Base-by-base conservation (phyloP, 1,140 invertebrate species). In the Bombus sylvicola region DNA sequence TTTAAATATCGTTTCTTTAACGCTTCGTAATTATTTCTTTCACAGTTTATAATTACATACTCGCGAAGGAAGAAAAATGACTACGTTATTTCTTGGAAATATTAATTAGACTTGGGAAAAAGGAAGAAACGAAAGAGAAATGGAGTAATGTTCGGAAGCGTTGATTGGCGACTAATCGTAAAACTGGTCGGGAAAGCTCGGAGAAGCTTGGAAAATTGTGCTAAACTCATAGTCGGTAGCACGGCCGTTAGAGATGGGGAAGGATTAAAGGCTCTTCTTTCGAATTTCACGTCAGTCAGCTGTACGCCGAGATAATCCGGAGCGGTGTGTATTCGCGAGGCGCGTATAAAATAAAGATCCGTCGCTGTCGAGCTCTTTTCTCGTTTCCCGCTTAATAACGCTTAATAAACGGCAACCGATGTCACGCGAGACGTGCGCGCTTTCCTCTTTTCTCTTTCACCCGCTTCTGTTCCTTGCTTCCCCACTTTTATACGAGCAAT, bases 221-320 rank as follows among this genome's bases (percentile, higher is more conserved):
- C 43, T 59, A 81, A 87, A 85, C 80, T 89, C 80, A 81, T 76
- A 89, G 80, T 83, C 37, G 71, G 88, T 83, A 75, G 84, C 39
- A 74, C 43, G 82, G 81, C 59, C 66, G 78, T 81, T 72, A 73
- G 82, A 87, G 86, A 78, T 79, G 81, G 66, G 87, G 82, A 79
- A 66, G 93, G 93, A 94, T 94, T 94, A 94, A 94, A 93, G 92
- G 93, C 93, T 94, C 93, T 92, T 91, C 92, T 92, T 94, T 94
- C 93, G 91, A 93, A 93, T 94, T 94, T 94, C 92, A 91, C 88
- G 93, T 93, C 92, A 94, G 92, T 94, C 92, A 93, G 87, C 85
- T 80, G 81, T 87, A 90, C 90, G 80, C 88, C 88, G 90, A 88
- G 90, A 91, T 94, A 94, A 94, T 94, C 94, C 92, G 86, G 43